Evolutionary conservation across 2,888 invertebrate genomes (phyloP).

Genomic region (Girardia tigrina): DNA sequence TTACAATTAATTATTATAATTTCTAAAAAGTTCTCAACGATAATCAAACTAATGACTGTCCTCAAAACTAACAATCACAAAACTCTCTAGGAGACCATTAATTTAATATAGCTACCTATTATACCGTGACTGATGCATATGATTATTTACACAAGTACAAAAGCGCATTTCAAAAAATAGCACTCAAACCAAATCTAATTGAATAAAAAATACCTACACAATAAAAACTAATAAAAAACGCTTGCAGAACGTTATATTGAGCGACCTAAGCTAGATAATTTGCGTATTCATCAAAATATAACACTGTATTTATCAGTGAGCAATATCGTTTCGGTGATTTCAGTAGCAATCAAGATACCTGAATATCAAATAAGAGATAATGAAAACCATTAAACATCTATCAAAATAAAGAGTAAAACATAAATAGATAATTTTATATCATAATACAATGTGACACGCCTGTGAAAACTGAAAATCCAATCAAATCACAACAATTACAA

Average conservation of each 20-base stretch:
- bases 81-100: neutral
- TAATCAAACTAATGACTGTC: no score
- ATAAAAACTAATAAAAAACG: slow-evolving; percentile 10
- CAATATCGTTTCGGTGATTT: slow-evolving; percentile 6
- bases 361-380: neutral
- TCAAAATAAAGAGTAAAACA: no score
- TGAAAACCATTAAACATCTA: no score
- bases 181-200: slow-evolving; percentile 17
- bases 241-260: slow-evolving; percentile 18
- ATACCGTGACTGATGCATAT: neutral
- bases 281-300: neutral
- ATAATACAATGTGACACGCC: no score
- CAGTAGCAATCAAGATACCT: slow-evolving; percentile 2
- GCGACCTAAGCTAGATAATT: slow-evolving; percentile 15
- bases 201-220: neutral
- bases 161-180: slow-evolving; percentile 15
- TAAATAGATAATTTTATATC: no score
- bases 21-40: no score
- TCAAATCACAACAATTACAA: no score
- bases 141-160: neutral
- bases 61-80: neutral
- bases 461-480: no score
- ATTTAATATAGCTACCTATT: neutral
- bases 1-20: no score
- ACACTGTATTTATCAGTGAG: neutral